Percentiles rank a stretch among this genome's conserved stretches.
phyloP scores from a whole-genome alignment of 2,797 vertebrate genomes.

The Cryptoblepharus egeriae region DNA sequence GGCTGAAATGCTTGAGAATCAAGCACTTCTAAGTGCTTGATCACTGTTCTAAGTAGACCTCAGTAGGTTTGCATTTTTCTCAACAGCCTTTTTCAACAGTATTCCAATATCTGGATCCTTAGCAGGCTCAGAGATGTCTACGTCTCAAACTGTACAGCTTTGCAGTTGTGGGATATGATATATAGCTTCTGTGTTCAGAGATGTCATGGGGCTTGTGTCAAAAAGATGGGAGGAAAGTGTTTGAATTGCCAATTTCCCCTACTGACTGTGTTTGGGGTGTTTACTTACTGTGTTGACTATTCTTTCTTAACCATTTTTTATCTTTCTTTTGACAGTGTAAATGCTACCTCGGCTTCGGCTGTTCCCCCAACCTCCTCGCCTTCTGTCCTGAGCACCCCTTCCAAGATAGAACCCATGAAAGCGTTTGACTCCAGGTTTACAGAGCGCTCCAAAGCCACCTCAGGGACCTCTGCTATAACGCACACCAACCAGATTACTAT shows the following conservation, averaged over 20 bases:
- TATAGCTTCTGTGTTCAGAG: not conserved
- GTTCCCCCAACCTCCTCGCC: conserved; percentile 68
- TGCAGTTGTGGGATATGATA: not conserved
- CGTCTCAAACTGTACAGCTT: not conserved
- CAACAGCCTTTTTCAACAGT: no score
- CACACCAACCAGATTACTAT: conserved; percentile 82
- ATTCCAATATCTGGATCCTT: no score
- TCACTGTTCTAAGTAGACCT: no score
- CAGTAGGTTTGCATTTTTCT: no score
- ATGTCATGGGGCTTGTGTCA: not conserved
- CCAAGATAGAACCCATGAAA: conserved; percentile 98
- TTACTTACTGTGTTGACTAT: not conserved
- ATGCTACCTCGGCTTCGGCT: conserved; percentile 74
- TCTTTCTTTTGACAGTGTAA: conserved; percentile 66
- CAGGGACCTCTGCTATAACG: conserved; percentile 82
- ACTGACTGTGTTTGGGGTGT: not conserved
- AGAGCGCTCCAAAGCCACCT: conserved; percentile 95
- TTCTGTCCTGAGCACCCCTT: conserved; percentile 75
- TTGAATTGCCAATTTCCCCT: not conserved
- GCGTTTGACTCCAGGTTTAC: conserved; percentile 97
- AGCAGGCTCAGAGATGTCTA: no score
- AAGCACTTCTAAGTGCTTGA: no score
- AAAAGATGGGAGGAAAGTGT: no score
- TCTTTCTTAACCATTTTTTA: not conserved
- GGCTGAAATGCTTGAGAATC: no score